A percentile compares a stretch with the other conserved stretches of the same genome.
phyloP scores from a whole-genome alignment of 2,888 invertebrate genomes.

The Exocentrus adspersus region DNA sequence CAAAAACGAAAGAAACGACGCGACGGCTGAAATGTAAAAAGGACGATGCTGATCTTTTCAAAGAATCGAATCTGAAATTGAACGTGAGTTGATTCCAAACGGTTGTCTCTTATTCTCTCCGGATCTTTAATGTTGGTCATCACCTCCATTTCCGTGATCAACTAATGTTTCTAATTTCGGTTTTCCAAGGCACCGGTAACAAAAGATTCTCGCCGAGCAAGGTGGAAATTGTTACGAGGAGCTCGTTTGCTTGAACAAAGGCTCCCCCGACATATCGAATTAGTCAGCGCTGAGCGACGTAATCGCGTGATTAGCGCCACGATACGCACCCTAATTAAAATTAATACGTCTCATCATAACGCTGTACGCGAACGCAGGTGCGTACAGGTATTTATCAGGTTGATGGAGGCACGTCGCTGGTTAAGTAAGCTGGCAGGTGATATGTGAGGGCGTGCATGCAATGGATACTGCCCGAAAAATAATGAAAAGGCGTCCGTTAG shows the following conservation, averaged over 20 bases:
- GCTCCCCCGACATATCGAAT: conserved; percentile 19
- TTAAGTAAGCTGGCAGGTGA: conserved; percentile 7
- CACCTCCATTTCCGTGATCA: too few species aligned
- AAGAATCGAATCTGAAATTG: too few species aligned
- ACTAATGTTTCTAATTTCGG: too few species aligned
- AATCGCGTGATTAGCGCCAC: conserved; percentile 16
- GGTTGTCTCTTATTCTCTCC: too few species aligned
- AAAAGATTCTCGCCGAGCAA: not conserved
- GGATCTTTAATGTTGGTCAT: too few species aligned
- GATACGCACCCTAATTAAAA: conserved; percentile 24
- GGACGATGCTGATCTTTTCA: too few species aligned
- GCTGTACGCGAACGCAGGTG: conserved; percentile 20
- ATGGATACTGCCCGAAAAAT: not conserved
- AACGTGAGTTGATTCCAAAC: too few species aligned
- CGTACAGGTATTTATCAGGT: conserved; percentile 20
- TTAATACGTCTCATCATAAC: conserved; percentile 14
- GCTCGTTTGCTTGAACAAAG: conserved; percentile 19
- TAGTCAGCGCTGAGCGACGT: conserved; percentile 25
- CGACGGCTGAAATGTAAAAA: too few species aligned
- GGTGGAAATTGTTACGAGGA: not conserved
- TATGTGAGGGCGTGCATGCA: not conserved
- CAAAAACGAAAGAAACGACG: too few species aligned
- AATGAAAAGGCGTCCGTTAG: too few species aligned
- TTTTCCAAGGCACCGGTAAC: not conserved
- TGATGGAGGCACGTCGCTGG: conserved; percentile 11